phyloP scores from a whole-genome alignment of 1,140 invertebrate species.

The Bombus impatiens region DNA sequence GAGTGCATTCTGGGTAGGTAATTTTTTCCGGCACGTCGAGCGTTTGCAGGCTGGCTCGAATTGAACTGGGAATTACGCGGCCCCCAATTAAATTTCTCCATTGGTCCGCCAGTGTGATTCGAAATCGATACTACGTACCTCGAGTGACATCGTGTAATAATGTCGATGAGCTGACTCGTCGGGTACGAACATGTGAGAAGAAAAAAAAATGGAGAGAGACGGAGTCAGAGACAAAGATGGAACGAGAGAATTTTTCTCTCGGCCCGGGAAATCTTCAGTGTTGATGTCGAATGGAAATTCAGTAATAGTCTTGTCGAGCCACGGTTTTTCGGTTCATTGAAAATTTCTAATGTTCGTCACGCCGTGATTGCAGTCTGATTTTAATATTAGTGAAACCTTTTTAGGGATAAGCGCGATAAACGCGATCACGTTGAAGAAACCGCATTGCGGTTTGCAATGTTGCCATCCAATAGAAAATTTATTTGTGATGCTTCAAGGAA shows the following conservation, averaged over 20 bases:
- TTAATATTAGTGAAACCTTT: not conserved
- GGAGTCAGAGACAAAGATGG: not conserved
- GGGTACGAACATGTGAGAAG: slow-evolving; percentile 26
- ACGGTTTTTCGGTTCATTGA: slow-evolving; percentile 15
- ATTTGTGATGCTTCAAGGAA: not conserved
- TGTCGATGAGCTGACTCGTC: slow-evolving; percentile 65
- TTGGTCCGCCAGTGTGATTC: slow-evolving; percentile 67
- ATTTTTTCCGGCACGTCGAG: slow-evolving; percentile 61
- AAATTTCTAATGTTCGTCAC: not conserved
- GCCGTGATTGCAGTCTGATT: not conserved
- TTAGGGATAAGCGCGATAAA: not conserved
- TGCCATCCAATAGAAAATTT: not conserved
- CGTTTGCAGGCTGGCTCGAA: slow-evolving; percentile 59
- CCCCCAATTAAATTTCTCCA: slow-evolving; percentile 73
- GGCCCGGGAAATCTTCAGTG: slow-evolving; percentile 9
- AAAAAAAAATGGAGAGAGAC: not conserved
- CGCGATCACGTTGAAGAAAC: not conserved
- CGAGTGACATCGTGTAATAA: slow-evolving; percentile 68
- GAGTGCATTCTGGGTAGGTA: slow-evolving; percentile 50
- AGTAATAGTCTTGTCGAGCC: slow-evolving; percentile 4
- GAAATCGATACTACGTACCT: slow-evolving; percentile 68
- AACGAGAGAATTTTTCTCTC: slow-evolving; percentile 8
- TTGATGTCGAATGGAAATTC: slow-evolving; percentile 32
- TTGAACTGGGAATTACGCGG: slow-evolving; percentile 68
- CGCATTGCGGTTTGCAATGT: not conserved